Conservation (phyloP, 2,113 vertebrate genomes). For the Leucosticte australis region DNA sequence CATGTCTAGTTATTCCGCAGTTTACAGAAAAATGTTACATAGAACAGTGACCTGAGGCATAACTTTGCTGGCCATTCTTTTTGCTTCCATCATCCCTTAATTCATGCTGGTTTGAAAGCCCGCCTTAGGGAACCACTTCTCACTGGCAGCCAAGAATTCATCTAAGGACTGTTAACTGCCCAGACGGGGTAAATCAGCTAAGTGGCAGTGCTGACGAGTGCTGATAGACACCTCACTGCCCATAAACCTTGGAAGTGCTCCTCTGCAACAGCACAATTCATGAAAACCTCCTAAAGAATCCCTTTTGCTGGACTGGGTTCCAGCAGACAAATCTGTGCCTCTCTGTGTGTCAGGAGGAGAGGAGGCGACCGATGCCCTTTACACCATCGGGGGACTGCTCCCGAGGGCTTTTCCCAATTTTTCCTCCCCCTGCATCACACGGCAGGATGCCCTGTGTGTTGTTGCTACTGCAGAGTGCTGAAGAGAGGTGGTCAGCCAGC, state of each 20-base stretch:
- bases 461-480: rapidly evolving
- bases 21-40: background rate
- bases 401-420: background rate
- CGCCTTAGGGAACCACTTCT: background rate
- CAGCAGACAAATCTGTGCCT: background rate
- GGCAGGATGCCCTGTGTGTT: rapidly evolving
- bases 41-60: background rate
- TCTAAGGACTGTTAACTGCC: background rate
- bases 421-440: rapidly evolving
- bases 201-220: background rate
- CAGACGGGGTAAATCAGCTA: background rate
- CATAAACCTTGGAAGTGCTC: background rate
- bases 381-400: rapidly evolving
- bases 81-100: background rate
- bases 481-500: background rate
- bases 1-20: background rate
- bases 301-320: background rate
- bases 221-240: background rate
- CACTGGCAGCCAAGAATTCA: background rate
- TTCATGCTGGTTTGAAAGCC: background rate
- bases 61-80: background rate
- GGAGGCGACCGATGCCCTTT: background rate
- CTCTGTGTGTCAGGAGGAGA: background rate
- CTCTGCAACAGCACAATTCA: background rate
- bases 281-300: background rate